phyloP scores from a whole-genome alignment of 2,113 vertebrate genomes.

The Calyptomena viridis region DNA sequence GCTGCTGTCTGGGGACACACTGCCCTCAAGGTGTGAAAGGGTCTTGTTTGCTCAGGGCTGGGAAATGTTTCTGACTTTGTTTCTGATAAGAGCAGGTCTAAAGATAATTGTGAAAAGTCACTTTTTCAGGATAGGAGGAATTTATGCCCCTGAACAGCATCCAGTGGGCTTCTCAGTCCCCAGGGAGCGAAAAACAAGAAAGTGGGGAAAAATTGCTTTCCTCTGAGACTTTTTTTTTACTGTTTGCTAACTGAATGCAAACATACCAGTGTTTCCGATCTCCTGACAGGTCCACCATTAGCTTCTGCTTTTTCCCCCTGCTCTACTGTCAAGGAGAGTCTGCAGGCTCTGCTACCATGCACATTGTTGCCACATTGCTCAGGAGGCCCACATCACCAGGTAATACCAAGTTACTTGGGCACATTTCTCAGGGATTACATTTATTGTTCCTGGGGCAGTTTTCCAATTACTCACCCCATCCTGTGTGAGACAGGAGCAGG shows the following conservation, averaged over 20 bases:
- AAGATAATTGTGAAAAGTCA: neutral
- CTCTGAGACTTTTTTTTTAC: neutral
- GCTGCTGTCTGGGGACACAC: neutral
- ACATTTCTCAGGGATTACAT: neutral
- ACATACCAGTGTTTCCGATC: neutral
- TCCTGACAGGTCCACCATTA: neutral
- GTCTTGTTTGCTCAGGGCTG: neutral
- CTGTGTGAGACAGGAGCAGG: neutral
- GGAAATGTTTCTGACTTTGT: neutral
- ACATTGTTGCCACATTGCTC: neutral
- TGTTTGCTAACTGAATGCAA: neutral
- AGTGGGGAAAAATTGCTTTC: neutral
- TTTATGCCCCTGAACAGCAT: neutral
- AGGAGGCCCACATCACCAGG: neutral
- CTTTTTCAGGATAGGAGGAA: neutral
- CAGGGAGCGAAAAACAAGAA: neutral
- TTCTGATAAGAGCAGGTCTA: neutral
- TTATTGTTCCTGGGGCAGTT: neutral
- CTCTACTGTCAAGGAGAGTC: neutral
- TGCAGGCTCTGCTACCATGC: neutral
- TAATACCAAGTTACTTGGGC: neutral
- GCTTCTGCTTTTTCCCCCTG: neutral
- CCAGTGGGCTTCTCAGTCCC: neutral
- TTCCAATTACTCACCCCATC: neutral
- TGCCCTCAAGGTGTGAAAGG: neutral